phyloP scores from a whole-genome alignment of 2,888 invertebrate species.

The Drosophila austrosaltans region DNA sequence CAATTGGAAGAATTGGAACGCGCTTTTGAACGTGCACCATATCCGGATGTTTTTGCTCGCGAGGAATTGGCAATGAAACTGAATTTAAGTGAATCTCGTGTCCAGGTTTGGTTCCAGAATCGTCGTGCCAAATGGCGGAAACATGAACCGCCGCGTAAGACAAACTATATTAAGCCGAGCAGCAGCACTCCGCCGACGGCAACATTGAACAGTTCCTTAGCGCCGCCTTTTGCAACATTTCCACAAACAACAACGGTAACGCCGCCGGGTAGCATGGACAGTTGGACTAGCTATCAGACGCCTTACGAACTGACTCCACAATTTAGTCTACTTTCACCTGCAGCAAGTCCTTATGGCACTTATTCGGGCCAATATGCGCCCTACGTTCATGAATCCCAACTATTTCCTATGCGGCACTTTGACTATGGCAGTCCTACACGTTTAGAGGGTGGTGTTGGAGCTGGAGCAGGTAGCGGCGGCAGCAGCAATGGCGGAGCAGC shows the following conservation, averaged over 20 bases:
- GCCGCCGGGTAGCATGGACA: slow-evolving; percentile 88
- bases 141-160: slow-evolving; percentile 95
- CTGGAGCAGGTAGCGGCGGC: not conserved
- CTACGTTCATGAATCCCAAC: slow-evolving; percentile 89
- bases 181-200: slow-evolving; percentile 88
- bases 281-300: slow-evolving; percentile 90
- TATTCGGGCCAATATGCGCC: slow-evolving; percentile 88
- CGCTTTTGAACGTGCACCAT: slow-evolving; percentile 97
- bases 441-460: slow-evolving; percentile 72
- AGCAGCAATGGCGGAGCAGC: slow-evolving; percentile 63
- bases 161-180: slow-evolving; percentile 89
- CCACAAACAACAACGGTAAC: slow-evolving; percentile 86
- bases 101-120: slow-evolving; percentile 87
- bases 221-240: slow-evolving; percentile 87
- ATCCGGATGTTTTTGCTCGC: slow-evolving; percentile 97
- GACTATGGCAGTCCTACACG: slow-evolving; percentile 83
- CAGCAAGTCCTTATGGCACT: slow-evolving; percentile 87
- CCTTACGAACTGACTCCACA: slow-evolving; percentile 91
- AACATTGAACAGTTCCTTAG: slow-evolving; percentile 75
- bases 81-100: slow-evolving; percentile 91
- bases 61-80: slow-evolving; percentile 96
- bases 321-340: slow-evolving; percentile 88
- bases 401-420: slow-evolving; percentile 87
- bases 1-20: slow-evolving; percentile 96
- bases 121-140: slow-evolving; percentile 97